Conservation (phyloP, 2,888 invertebrate species). For the Phasia obesa region DNA sequence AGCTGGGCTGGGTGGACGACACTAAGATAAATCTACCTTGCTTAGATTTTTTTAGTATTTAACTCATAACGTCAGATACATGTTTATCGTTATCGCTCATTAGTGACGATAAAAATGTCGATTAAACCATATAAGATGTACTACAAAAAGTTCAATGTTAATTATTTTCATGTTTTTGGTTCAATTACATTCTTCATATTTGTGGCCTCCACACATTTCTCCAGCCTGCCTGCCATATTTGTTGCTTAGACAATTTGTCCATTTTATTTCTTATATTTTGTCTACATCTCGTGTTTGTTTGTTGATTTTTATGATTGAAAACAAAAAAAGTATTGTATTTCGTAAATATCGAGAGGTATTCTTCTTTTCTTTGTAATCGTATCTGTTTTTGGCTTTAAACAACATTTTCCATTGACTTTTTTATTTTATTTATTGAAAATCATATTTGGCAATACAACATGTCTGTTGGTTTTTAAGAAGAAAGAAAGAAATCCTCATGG, state of each 20-base stretch:
- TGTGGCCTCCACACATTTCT: not conserved
- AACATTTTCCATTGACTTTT: slow-evolving; percentile 52
- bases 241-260: slow-evolving; percentile 53
- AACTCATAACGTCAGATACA: not conserved
- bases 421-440: slow-evolving; percentile 36
- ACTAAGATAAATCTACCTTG: too few relatives aligned
- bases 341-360: slow-evolving; percentile 26
- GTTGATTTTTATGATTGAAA: slow-evolving; percentile 52
- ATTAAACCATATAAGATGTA: not conserved
- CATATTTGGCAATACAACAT: slow-evolving; percentile 55
- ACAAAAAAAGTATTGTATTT: slow-evolving; percentile 24
- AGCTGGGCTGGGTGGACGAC: too few relatives aligned
- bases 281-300: slow-evolving; percentile 17
- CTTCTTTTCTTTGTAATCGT: slow-evolving; percentile 43
- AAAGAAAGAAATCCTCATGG: slow-evolving; percentile 23
- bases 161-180: slow-evolving; percentile 19
- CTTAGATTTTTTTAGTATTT: not conserved
- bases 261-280: slow-evolving; percentile 28
- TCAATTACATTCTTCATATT: not conserved
- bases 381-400: slow-evolving; percentile 61
- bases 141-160: slow-evolving; percentile 39
- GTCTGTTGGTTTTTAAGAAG: slow-evolving; percentile 5
- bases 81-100: not conserved
- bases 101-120: not conserved
- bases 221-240: slow-evolving; percentile 39